Evolutionary conservation across 2,113 vertebrate genomes (phyloP).

Genomic region (Seriola aureovittata): DNA sequence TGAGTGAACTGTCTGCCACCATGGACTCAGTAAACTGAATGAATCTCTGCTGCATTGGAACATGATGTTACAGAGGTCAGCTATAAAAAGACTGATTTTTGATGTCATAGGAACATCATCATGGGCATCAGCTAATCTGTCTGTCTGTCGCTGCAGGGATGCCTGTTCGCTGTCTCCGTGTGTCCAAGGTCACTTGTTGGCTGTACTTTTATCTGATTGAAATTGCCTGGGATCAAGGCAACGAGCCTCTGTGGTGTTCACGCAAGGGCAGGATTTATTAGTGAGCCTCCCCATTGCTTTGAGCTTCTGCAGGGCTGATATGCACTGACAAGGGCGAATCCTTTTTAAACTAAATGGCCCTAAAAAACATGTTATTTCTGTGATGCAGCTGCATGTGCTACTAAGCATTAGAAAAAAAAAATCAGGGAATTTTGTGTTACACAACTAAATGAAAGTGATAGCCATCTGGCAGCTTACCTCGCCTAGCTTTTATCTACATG

Average conservation of each 20-base stretch:
- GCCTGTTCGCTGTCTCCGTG: slow-evolving; percentile 58
- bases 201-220: slow-evolving; percentile 81
- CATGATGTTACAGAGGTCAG: slow-evolving; percentile 52
- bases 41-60: slow-evolving; percentile 33
- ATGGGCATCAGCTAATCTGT: slow-evolving; percentile 68
- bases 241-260: slow-evolving; percentile 66
- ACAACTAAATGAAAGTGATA: slow-evolving; percentile 86
- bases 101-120: slow-evolving; percentile 66
- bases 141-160: slow-evolving; percentile 57
- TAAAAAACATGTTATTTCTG: slow-evolving; percentile 37
- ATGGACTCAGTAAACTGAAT: slow-evolving; percentile 24
- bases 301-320: slow-evolving; percentile 41
- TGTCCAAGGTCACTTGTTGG: slow-evolving; percentile 75
- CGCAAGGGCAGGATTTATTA: slow-evolving; percentile 70
- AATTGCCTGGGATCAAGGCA: slow-evolving; percentile 75
- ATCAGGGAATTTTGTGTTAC: slow-evolving; percentile 79
- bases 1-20: background rate
- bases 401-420: slow-evolving; percentile 44
- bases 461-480: slow-evolving; percentile 84
- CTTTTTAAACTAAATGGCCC: slow-evolving; percentile 1
- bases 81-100: slow-evolving; percentile 67
- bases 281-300: slow-evolving; percentile 55
- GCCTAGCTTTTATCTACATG: slow-evolving; percentile 80
- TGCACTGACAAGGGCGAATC: slow-evolving; percentile 51
- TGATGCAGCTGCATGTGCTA: slow-evolving; percentile 56